A percentile compares a stretch with the other conserved stretches of the same genome.
These are phyloP conservation scores for Alethe diademata DNA, from an alignment of 2,113 vertebrate genomes.

Conservation along the genomic window DNA sequence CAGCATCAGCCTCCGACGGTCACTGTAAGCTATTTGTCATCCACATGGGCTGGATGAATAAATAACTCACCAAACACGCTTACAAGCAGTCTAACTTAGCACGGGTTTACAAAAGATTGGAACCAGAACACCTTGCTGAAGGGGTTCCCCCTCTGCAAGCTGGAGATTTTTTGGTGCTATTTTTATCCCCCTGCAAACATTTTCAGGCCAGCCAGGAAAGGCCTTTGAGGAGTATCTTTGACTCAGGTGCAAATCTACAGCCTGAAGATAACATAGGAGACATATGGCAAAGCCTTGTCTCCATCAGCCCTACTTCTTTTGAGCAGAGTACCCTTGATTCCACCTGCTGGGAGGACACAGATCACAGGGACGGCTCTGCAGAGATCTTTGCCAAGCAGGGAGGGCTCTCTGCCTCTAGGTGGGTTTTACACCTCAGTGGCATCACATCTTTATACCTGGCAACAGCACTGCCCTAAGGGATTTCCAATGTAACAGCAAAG, in stretches of 20 bases:
- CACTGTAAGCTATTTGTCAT: background rate
- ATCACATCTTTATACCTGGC: background rate
- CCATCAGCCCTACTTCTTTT: background rate
- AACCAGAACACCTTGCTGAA: background rate
- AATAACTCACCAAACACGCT: background rate
- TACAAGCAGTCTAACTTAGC: background rate
- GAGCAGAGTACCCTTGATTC: background rate
- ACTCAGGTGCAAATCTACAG: background rate
- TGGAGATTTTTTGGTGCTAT: background rate
- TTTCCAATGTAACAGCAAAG: background rate
- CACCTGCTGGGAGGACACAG: background rate
- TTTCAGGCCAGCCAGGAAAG: background rate
- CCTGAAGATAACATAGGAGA: background rate
- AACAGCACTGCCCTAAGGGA: accelerated
- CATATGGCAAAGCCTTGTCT: background rate
- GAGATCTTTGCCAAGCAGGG: background rate
- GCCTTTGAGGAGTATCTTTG: background rate
- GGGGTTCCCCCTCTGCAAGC: background rate
- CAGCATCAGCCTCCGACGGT: accelerated
- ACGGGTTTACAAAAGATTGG: background rate
- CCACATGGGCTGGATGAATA: background rate
- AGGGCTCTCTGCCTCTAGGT: background rate
- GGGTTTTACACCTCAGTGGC: background rate
- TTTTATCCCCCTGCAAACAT: background rate
- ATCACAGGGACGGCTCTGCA: background rate